Evolutionary conservation across 2,113 vertebrate genomes (phyloP).

Genomic region (Pedetes capensis): DNA sequence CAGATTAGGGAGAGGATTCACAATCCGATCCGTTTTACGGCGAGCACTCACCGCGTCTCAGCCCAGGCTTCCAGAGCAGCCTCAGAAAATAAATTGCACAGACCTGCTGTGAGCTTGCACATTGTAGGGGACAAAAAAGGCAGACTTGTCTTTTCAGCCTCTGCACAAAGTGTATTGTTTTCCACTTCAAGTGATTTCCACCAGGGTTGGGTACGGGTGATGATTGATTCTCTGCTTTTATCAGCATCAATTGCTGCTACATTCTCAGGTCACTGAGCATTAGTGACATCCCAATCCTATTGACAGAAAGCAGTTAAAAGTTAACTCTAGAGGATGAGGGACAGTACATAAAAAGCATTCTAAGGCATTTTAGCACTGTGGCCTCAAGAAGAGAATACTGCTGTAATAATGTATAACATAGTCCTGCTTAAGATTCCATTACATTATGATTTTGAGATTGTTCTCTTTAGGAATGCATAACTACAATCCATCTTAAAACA

Average conservation of each 20-base stretch:
- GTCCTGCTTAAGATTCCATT: neutral
- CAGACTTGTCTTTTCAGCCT: neutral
- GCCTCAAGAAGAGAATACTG: neutral
- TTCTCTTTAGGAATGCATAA: neutral
- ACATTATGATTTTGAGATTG: neutral
- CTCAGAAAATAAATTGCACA: neutral
- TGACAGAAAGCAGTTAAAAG: neutral
- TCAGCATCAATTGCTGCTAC: neutral
- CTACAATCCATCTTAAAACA: neutral
- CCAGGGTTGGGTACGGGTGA: neutral
- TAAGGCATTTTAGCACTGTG: neutral
- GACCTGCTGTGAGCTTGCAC: neutral
- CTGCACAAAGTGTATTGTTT: neutral
- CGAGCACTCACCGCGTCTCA: fast-evolving
- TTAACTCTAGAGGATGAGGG: neutral
- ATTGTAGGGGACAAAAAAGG: neutral
- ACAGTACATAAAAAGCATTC: neutral
- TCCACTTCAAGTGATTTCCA: neutral
- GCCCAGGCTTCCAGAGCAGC: neutral
- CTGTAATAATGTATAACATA: neutral
- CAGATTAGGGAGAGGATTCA: neutral
- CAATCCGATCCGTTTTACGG: neutral
- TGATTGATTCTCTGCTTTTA: conserved; percentile 4
- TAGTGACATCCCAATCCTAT: neutral
- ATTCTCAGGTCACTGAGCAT: conserved; percentile 30